A percentile compares a stretch with the other conserved stretches of the same genome.
phyloP scores from a whole-genome alignment of 2,797 vertebrate genomes.

The Coregonus ussuriensis region DNA sequence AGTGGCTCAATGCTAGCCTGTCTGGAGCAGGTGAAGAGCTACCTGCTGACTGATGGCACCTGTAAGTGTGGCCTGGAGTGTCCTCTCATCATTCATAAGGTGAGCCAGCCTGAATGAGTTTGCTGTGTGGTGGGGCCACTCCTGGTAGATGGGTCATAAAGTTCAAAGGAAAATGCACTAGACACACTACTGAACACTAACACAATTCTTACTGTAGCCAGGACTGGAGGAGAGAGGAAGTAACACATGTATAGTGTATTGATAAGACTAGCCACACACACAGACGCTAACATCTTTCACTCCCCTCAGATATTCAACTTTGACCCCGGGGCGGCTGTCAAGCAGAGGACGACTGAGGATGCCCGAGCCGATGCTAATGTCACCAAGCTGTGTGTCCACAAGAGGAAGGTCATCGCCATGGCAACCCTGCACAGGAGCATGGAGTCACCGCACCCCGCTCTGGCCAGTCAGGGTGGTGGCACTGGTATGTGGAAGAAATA shows the following conservation, averaged over 20 bases:
- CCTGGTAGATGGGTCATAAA: neutral
- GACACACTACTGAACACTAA: neutral
- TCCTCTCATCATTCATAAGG: slow-evolving; percentile 86
- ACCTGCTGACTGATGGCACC: slow-evolving; percentile 86
- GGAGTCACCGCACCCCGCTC: slow-evolving; percentile 80
- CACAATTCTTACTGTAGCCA: neutral
- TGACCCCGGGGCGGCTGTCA: slow-evolving; percentile 87
- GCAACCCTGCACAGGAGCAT: slow-evolving; percentile 90
- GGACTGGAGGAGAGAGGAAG: neutral
- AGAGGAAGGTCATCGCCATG: slow-evolving; percentile 90
- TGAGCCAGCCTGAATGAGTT: slow-evolving; percentile 52
- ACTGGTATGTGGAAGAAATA: slow-evolving; percentile 75
- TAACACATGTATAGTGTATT: neutral
- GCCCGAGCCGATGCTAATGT: slow-evolving; percentile 88
- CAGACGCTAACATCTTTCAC: slow-evolving; percentile 1
- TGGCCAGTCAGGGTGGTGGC: slow-evolving; percentile 75
- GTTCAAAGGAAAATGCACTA: neutral
- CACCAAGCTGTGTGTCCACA: slow-evolving; percentile 92
- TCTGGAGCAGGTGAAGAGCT: slow-evolving; percentile 87
- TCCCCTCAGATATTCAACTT: slow-evolving; percentile 86
- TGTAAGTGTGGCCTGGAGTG: slow-evolving; percentile 89
- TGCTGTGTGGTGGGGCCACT: neutral
- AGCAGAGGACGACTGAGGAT: slow-evolving; percentile 89
- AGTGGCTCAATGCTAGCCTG: slow-evolving; percentile 87
- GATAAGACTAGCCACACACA: neutral